Percentiles rank a stretch among this genome's conserved stretches.
phyloP scores from a whole-genome alignment of 2,888 invertebrate genomes.

The Troides oblongomaculatus region DNA sequence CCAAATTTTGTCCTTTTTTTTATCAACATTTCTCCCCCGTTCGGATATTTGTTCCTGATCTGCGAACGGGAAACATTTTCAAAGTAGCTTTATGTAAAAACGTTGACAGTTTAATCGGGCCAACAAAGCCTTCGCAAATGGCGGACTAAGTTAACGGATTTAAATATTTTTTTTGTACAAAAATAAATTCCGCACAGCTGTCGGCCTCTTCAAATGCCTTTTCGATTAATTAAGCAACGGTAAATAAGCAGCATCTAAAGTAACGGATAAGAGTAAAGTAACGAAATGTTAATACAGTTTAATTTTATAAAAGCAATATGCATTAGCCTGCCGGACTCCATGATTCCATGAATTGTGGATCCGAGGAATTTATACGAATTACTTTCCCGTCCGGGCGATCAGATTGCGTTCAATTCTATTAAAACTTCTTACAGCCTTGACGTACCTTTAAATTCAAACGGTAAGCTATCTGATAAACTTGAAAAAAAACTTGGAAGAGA shows the following conservation, averaged over 20 bases:
- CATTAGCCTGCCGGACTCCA: slow-evolving; percentile 21
- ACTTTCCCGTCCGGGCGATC: slow-evolving; percentile 61
- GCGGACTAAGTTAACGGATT: background rate
- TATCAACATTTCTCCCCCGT: slow-evolving; percentile 26
- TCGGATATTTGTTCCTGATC: slow-evolving; percentile 30
- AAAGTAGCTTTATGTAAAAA: slow-evolving; percentile 27
- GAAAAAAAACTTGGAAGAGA: slow-evolving; percentile 47
- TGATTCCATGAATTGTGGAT: slow-evolving; percentile 28
- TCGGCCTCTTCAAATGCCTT: no score
- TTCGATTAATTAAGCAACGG: no score
- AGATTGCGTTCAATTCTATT: slow-evolving; percentile 72
- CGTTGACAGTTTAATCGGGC: slow-evolving; percentile 28
- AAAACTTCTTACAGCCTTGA: slow-evolving; percentile 72
- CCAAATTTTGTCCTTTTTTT: slow-evolving; percentile 30
- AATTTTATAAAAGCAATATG: slow-evolving; percentile 27
- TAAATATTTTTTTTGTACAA: slow-evolving; percentile 5
- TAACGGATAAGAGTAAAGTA: no score
- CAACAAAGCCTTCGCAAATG: slow-evolving; percentile 18
- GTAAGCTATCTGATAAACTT: slow-evolving; percentile 76
- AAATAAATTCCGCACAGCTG: background rate
- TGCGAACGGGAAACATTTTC: slow-evolving; percentile 29
- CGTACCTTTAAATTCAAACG: slow-evolving; percentile 76
- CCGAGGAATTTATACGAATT: slow-evolving; percentile 28
- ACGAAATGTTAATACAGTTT: slow-evolving; percentile 3
- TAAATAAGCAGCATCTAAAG: no score